These are phyloP conservation scores for Nymphalis io DNA, from an alignment of 1,140 invertebrate genomes.

Conservation along the genomic window DNA sequence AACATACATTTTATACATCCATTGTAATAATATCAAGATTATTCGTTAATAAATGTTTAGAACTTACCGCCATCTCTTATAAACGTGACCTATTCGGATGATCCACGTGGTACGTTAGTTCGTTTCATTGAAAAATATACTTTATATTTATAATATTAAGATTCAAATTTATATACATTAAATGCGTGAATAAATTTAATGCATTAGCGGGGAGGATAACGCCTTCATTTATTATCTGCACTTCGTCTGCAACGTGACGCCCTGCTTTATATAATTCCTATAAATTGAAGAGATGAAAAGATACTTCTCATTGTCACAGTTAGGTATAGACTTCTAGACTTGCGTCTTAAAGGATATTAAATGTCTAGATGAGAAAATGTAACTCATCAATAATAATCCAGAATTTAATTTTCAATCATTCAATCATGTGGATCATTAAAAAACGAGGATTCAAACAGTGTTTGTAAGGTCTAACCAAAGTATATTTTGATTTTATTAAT, in stretches of 20 bases:
- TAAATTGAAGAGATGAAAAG: conserved; percentile 18
- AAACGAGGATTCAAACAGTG: no score
- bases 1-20: not conserved
- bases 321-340: not conserved
- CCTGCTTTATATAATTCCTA: conserved; percentile 16
- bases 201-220: conserved; percentile 37
- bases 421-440: no score
- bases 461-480: no score
- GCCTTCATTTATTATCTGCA: conserved; percentile 42
- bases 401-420: no score
- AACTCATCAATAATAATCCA: no score
- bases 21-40: not conserved
- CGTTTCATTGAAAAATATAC: not conserved
- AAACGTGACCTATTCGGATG: conserved; percentile 23
- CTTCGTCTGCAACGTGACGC: conserved; percentile 22
- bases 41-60: conserved; percentile 21
- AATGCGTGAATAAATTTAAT: conserved; percentile 40
- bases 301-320: conserved; percentile 3
- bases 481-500: no score
- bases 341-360: no score
- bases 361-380: no score
- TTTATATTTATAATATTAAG: not conserved
- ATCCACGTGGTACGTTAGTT: conserved; percentile 7
- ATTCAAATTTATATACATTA: conserved; percentile 6
- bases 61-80: conserved; percentile 22